Evolutionary conservation across 2,888 invertebrate genomes (phyloP).

Genomic region (Petrolisthes cinctipes): DNA sequence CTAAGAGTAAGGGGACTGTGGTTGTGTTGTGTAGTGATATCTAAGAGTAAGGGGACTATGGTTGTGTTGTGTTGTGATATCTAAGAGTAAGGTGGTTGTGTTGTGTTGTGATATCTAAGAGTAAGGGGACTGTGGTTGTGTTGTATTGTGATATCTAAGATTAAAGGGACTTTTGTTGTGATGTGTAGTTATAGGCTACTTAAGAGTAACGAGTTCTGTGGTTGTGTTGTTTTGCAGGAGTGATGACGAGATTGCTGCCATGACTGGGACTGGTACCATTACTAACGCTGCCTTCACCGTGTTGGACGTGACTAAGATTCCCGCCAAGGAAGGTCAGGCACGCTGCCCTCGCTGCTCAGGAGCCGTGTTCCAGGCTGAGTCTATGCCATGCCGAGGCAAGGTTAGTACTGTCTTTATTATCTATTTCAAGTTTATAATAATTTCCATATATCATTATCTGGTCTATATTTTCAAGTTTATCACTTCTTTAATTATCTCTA

Average conservation of each 20-base stretch:
- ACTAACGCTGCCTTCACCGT: conserved; percentile 52
- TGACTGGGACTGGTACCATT: not conserved
- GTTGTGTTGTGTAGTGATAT: no score
- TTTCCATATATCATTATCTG: conserved; percentile 52
- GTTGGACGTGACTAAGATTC: conserved; percentile 58
- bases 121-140: no score
- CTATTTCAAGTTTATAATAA: not conserved
- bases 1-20: no score
- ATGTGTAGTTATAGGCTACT: no score
- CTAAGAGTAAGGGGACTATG: not conserved
- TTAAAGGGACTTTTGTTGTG: no score
- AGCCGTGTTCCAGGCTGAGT: conserved; percentile 88
- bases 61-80: not conserved
- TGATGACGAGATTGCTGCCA: conserved; percentile 34
- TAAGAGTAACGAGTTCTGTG: not conserved
- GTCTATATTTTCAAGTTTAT: not conserved
- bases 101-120: no score
- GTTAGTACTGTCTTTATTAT: conserved; percentile 24
- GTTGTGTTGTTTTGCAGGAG: conserved; percentile 10
- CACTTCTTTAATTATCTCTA: not conserved
- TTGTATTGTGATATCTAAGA: no score
- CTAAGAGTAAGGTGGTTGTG: no score
- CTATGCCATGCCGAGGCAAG: conserved; percentile 61
- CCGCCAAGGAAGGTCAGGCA: conserved; percentile 83
- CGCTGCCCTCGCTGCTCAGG: conserved; percentile 90